phyloP scores from a whole-genome alignment of 2,888 invertebrate species.

The Cerastis leucographa region DNA sequence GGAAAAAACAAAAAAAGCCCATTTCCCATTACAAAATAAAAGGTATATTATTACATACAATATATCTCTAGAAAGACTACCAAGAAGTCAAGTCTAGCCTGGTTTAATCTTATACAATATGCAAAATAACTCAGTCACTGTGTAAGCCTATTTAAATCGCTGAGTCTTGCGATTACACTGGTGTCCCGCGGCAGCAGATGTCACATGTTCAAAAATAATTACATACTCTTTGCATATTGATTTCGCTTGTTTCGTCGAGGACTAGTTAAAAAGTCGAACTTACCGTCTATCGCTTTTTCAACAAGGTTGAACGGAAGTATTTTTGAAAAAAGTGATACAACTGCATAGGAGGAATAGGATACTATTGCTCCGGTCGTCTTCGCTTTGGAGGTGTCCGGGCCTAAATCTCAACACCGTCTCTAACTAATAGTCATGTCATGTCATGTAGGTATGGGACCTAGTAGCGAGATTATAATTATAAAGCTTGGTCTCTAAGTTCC shows the following conservation, averaged over 20 bases:
- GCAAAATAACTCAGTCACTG: slow-evolving; percentile 7
- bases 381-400: too few relatives aligned
- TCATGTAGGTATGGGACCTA: background rate
- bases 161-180: slow-evolving; percentile 9
- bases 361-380: background rate
- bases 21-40: background rate
- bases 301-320: background rate
- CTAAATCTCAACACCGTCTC: background rate
- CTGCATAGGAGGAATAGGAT: too few relatives aligned
- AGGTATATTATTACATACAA: background rate
- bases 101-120: slow-evolving; percentile 32
- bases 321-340: background rate
- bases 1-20: background rate
- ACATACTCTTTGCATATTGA: slow-evolving; percentile 19
- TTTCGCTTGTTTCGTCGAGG: slow-evolving; percentile 1
- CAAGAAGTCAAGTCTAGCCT: slow-evolving; percentile 13
- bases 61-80: background rate
- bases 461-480: background rate
- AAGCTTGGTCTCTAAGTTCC: background rate
- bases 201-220: slow-evolving; percentile 30
- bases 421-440: background rate
- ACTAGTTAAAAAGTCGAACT: background rate
- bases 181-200: background rate
- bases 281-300: background rate
- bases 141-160: slow-evolving; percentile 3